These are phyloP conservation scores for Eudemis profundana DNA, from an alignment of 2,888 invertebrate genomes.

Conservation along the genomic window DNA sequence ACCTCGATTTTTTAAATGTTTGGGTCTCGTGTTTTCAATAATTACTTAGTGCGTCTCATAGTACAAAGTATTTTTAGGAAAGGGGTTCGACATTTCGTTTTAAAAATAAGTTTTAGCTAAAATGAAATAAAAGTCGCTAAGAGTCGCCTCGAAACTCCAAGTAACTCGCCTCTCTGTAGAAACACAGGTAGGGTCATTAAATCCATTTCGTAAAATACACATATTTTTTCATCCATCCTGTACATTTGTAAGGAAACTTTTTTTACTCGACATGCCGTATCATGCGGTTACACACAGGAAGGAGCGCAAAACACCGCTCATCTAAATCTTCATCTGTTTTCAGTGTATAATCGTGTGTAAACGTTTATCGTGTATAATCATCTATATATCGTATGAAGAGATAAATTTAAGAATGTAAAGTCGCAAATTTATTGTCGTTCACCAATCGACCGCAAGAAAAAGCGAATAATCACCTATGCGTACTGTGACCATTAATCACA, in stretches of 20 bases:
- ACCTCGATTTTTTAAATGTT: background rate
- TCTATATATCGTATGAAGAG: background rate
- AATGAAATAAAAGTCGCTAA: background rate
- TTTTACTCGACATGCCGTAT: conserved; percentile 14
- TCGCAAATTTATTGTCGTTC: background rate
- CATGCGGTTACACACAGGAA: conserved; percentile 19
- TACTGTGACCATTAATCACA: too few species aligned
- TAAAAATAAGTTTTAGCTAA: too few species aligned
- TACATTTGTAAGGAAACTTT: conserved; percentile 15
- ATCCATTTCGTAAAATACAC: background rate
- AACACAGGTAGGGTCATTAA: too few species aligned
- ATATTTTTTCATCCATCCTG: conserved; percentile 10
- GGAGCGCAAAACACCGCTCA: conserved; percentile 21
- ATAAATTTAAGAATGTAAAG: background rate
- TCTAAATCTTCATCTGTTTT: conserved; percentile 14
- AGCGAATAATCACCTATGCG: too few species aligned
- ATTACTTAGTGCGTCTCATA: background rate
- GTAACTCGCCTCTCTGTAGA: too few species aligned
- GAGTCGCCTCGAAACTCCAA: too few species aligned
- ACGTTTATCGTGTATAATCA: background rate
- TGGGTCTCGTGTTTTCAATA: background rate
- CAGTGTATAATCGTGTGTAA: background rate
- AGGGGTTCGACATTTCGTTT: background rate
- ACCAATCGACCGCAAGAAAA: too few species aligned
- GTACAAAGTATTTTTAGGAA: background rate